phyloP scores from a whole-genome alignment of 2,113 vertebrate genomes.

The Theropithecus gelada region DNA sequence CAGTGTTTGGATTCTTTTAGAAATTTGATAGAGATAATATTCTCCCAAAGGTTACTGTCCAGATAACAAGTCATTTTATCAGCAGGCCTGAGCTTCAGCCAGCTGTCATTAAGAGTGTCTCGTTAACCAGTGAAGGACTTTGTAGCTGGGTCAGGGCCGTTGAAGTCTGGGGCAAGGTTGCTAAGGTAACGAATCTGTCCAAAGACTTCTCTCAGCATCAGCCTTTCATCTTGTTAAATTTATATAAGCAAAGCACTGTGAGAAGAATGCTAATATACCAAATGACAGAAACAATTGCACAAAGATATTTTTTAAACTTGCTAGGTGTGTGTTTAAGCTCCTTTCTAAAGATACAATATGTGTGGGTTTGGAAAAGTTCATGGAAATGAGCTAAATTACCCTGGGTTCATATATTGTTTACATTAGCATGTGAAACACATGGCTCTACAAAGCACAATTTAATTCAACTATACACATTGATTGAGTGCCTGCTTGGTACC shows the following conservation, averaged over 20 bases:
- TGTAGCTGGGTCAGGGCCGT: conserved; percentile 86
- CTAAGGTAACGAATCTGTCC: conserved; percentile 89
- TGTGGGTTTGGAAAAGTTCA: conserved; percentile 45
- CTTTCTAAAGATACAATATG: conserved; percentile 62
- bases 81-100: conserved; percentile 83
- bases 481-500: conserved; percentile 37
- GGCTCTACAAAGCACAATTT: conserved; percentile 51
- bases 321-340: conserved; percentile 74
- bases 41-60: conserved; percentile 85
- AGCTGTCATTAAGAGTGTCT: conserved; percentile 85
- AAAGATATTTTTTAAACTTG: conserved; percentile 72
- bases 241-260: conserved; percentile 86
- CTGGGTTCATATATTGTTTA: conserved; percentile 39
- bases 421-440: conserved; percentile 59
- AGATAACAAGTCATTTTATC: conserved; percentile 87
- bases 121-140: conserved; percentile 83
- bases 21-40: conserved; percentile 87
- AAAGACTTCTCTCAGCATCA: conserved; percentile 85
- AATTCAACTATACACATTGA: conserved; percentile 41
- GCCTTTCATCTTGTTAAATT: conserved; percentile 88
- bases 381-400: conserved; percentile 67
- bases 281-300: conserved; percentile 75
- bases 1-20: conserved; percentile 73
- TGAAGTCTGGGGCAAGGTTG: conserved; percentile 86
- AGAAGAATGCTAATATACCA: conserved; percentile 85